phyloP scores from a whole-genome alignment of 2,888 invertebrate genomes.

The Lithophane leautieri region DNA sequence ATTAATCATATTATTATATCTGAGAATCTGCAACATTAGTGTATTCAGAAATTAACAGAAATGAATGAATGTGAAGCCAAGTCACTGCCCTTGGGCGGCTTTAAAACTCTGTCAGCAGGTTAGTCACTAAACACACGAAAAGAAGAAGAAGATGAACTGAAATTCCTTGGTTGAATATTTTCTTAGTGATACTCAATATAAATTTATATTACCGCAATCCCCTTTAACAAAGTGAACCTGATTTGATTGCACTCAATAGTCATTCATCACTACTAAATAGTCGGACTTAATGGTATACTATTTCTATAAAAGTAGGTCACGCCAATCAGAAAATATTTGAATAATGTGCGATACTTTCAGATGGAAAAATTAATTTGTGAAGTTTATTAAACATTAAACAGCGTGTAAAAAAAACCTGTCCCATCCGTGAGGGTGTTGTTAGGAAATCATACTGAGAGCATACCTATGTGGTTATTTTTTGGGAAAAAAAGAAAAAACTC shows the following conservation, averaged over 20 bases:
- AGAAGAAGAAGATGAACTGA: background rate
- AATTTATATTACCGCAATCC: background rate
- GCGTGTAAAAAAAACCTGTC: too few relatives aligned
- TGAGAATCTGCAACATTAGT: background rate
- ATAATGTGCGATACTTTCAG: background rate
- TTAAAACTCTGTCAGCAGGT: too few relatives aligned
- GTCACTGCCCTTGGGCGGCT: too few relatives aligned
- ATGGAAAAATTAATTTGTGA: background rate
- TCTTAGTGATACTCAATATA: background rate
- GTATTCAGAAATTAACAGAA: background rate
- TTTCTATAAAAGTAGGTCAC: background rate
- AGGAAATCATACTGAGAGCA: too few relatives aligned
- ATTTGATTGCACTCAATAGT: conserved; percentile 20
- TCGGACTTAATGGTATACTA: background rate
- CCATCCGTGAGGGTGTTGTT: too few relatives aligned
- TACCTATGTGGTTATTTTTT: too few relatives aligned
- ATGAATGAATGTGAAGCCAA: too few relatives aligned
- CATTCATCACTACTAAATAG: conserved; percentile 8
- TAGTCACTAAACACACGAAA: too few relatives aligned
- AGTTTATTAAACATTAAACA: too few relatives aligned
- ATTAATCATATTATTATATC: background rate
- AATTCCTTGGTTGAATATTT: background rate
- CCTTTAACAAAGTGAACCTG: background rate
- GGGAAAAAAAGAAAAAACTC: too few relatives aligned
- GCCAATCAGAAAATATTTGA: background rate